Conservation (phyloP, 2,888 invertebrate genomes). For the Chloroclysta siterata region DNA sequence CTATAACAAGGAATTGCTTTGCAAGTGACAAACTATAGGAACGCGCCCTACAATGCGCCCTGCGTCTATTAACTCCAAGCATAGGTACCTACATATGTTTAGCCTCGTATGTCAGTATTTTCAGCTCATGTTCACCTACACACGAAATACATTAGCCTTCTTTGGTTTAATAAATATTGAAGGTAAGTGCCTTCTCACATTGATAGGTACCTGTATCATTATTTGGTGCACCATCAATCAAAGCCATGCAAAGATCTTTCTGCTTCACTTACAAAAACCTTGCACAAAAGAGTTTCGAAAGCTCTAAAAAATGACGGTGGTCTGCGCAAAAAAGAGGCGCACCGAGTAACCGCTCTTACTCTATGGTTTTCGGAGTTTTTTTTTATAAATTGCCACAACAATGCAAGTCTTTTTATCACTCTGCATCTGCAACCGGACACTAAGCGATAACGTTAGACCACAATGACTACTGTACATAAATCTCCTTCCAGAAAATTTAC, state of each 20-base stretch:
- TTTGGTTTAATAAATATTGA: not conserved
- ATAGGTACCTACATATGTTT: too few species aligned
- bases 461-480: constrained; percentile 81
- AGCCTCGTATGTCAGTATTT: too few species aligned
- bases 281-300: constrained; percentile 38
- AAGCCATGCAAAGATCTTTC: not conserved
- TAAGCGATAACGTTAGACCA: constrained; percentile 65
- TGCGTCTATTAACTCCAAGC: too few species aligned
- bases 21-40: too few species aligned
- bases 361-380: constrained; percentile 40
- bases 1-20: too few species aligned
- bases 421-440: constrained; percentile 81
- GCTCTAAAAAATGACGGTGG: constrained; percentile 33
- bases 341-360: constrained; percentile 38
- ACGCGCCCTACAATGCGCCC: too few species aligned
- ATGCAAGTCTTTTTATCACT: constrained; percentile 54
- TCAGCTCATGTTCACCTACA: not conserved
- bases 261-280: constrained; percentile 8
- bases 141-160: not conserved
- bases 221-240: not conserved
- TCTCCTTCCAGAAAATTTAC: constrained; percentile 77
- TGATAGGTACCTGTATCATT: not conserved
- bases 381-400: constrained; percentile 53
- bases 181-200: not conserved
- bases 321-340: constrained; percentile 31